Conservation (phyloP, 2,888 invertebrate species). For the Conus canariensis region DNA sequence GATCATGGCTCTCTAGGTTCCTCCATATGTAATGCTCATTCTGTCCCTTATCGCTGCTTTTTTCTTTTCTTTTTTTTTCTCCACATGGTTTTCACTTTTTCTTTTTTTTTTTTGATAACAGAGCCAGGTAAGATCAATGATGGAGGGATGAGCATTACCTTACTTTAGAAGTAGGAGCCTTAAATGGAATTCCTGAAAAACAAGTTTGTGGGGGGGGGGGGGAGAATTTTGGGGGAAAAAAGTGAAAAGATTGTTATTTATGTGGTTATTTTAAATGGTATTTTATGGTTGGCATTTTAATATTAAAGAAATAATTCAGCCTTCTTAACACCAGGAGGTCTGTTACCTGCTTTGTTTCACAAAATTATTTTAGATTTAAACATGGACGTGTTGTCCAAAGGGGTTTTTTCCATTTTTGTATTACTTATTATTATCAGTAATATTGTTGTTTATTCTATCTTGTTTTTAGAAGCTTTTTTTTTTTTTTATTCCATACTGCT, state of each 20-base stretch:
- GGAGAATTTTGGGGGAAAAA: too few species aligned
- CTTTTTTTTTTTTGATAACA: not conserved
- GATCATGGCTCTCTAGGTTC: not conserved
- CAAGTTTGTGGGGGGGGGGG: not conserved
- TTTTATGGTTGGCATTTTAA: not conserved
- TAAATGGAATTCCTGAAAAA: not conserved
- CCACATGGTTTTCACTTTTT: not conserved
- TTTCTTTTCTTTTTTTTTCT: not conserved
- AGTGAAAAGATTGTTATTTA: too few species aligned
- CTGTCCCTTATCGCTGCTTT: not conserved
- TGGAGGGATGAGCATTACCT: not conserved
- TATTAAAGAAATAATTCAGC: not conserved
- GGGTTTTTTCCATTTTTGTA: not conserved
- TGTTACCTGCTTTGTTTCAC: too few species aligned
- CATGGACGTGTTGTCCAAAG: not conserved
- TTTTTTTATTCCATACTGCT: not conserved
- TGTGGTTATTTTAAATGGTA: not conserved
- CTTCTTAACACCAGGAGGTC: not conserved
- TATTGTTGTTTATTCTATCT: not conserved
- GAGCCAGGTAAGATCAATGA: not conserved
- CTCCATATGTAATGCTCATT: not conserved
- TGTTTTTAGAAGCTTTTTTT: not conserved
- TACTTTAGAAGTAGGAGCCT: not conserved
- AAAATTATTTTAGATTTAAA: not conserved
- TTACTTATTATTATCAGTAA: not conserved